Evolutionary conservation across 2,797 vertebrate species (phyloP).

Genomic region (Cryptoprocta ferox): DNA sequence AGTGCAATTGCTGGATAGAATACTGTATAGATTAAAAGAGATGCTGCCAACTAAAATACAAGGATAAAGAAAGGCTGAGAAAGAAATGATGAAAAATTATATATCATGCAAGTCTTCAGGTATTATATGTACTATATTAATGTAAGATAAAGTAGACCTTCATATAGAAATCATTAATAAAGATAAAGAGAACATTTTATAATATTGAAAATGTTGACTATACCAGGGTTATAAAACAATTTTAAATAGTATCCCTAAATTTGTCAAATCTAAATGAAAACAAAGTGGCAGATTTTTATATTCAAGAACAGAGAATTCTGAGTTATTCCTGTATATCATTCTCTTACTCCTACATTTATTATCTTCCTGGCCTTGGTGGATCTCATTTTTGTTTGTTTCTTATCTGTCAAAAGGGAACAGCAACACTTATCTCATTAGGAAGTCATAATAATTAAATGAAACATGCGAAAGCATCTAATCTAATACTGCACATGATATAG

Average conservation of each 20-base stretch:
- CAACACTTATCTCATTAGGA: background rate
- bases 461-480: background rate
- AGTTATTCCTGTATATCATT: background rate
- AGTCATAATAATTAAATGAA: background rate
- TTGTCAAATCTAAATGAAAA: background rate
- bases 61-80: background rate
- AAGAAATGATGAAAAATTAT: background rate
- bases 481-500: background rate
- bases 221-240: background rate
- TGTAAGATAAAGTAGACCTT: background rate
- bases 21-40: background rate
- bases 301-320: background rate
- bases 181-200: background rate
- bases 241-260: background rate
- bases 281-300: background rate
- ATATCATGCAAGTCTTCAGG: background rate
- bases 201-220: background rate
- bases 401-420: background rate
- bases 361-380: background rate
- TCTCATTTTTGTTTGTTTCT: background rate
- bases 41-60: background rate
- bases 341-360: background rate
- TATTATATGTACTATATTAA: background rate
- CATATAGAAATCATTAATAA: background rate
- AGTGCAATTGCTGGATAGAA: too few relatives aligned